Base-by-base conservation (phyloP, 2,888 invertebrate species). In the Nymphalis polychloros region DNA sequence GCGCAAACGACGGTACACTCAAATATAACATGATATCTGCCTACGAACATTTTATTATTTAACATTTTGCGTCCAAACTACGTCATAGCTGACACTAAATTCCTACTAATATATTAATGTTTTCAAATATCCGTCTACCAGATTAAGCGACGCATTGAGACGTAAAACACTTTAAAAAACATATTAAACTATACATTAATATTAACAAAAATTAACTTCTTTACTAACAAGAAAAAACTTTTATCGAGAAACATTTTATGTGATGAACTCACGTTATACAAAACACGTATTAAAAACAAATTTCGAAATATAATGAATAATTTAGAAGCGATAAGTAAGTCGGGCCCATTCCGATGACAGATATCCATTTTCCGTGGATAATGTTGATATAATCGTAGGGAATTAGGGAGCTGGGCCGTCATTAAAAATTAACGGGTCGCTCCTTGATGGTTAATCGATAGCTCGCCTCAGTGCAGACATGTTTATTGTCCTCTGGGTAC, bases 381-480 rank as follows among this genome's bases (percentile, higher is more conserved):
- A 83, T 82, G 82, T 84, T 72, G 77, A 84, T 84, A 84, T 88
- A 87, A 90, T 90, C 81, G 85, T 73, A 74, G 76, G 77, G 84
- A 83, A 88, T 87, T 84, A 84, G 83, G 85, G 84, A 83, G 84
- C 70, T 78, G 79, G 79, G 81, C 81, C 77, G 77, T 80, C 84
- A 81, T 90, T 85, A 90, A 91, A 87, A 86, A 90, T 90, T 90
- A 85, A 90, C 84, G 84, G 76, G 76, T 75, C 76, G 77, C 78
- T 77, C 81, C 81, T 80, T 90, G 84, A 92, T 91, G 85, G 84
- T 73, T 86, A 92, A 90, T 90, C 90, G 79, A 90, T 90, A 87
- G 69, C 63, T 73, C 67, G 55, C 64, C 64, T 48, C 59, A 50
- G 66, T 70, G 61, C 69, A 65, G 65, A 73, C 73, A 68, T 71